Conservation (phyloP, 2,113 vertebrate species). For the Thunnus thynnus region DNA sequence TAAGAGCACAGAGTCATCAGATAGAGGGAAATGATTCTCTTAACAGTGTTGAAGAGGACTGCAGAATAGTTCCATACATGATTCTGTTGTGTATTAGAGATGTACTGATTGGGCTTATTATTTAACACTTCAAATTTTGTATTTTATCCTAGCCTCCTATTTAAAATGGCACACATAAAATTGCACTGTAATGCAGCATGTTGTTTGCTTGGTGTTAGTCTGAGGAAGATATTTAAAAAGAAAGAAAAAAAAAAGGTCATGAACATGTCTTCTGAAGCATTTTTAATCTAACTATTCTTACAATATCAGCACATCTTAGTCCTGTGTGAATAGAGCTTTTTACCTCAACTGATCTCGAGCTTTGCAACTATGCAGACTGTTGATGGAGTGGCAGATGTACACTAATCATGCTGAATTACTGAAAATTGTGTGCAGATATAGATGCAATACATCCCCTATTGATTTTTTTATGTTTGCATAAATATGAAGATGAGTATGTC, state of each 20-base stretch:
- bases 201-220: too few species aligned
- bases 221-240: too few species aligned
- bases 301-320: constrained; percentile 13
- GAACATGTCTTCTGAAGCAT: too few species aligned
- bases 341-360: constrained; percentile 20
- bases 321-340: constrained; percentile 33
- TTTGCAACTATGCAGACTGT: constrained; percentile 18
- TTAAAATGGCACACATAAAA: neutral
- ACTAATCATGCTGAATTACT: constrained; percentile 6
- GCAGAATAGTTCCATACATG: neutral
- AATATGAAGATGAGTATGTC: neutral
- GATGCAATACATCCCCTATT: neutral
- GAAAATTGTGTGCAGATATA: constrained; percentile 14
- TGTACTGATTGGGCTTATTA: neutral
- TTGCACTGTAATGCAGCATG: neutral
- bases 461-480: constrained; percentile 32
- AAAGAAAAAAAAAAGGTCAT: neutral
- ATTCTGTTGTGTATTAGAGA: neutral
- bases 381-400: constrained; percentile 15
- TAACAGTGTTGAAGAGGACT: neutral
- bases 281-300: too few species aligned
- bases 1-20: constrained; percentile 14
- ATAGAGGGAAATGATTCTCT: constrained; percentile 2
- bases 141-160: neutral
- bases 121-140: neutral